Evolutionary conservation across 2,797 vertebrate genomes (phyloP).

Genomic region (Tadarida brasiliensis): DNA sequence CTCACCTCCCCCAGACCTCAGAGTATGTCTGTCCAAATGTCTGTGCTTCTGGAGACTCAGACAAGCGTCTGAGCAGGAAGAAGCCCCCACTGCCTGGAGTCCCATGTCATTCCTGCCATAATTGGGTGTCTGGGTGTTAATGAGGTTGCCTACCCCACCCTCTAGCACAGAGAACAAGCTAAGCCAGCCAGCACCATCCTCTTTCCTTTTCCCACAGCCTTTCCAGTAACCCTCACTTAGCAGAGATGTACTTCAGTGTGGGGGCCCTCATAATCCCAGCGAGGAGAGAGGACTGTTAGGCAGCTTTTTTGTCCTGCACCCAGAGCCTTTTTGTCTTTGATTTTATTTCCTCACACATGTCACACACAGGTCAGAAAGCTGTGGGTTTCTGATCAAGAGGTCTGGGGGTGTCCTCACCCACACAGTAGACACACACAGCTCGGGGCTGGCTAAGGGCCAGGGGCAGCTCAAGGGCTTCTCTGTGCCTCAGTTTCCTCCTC

Average conservation of each 20-base stretch:
- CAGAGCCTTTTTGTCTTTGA: not conserved
- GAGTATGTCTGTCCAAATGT: not conserved
- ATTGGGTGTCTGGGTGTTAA: not conserved
- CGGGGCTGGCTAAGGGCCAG: not conserved
- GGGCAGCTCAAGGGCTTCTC: too few species aligned
- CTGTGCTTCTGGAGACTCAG: too few species aligned
- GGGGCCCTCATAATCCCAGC: too few species aligned
- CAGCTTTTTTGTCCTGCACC: not conserved
- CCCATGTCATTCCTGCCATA: not conserved
- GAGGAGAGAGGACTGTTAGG: not conserved
- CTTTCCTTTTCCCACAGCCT: not conserved
- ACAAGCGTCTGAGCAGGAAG: not conserved
- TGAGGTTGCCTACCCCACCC: not conserved
- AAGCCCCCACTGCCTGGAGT: not conserved
- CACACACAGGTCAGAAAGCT: not conserved
- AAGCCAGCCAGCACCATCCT: not conserved
- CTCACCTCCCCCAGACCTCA: too few species aligned
- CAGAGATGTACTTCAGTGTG: not conserved
- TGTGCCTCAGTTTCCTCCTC: not conserved
- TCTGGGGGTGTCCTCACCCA: too few species aligned
- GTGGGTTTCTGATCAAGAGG: not conserved
- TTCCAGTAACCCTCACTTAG: not conserved
- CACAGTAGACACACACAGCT: not conserved
- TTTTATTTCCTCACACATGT: too few species aligned
- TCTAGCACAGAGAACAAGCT: not conserved